Percentiles rank a stretch among this genome's conserved stretches.
Evolutionary conservation across 2,888 invertebrate species (phyloP).

Genomic region (Sinodicranocentrus sp.): DNA sequence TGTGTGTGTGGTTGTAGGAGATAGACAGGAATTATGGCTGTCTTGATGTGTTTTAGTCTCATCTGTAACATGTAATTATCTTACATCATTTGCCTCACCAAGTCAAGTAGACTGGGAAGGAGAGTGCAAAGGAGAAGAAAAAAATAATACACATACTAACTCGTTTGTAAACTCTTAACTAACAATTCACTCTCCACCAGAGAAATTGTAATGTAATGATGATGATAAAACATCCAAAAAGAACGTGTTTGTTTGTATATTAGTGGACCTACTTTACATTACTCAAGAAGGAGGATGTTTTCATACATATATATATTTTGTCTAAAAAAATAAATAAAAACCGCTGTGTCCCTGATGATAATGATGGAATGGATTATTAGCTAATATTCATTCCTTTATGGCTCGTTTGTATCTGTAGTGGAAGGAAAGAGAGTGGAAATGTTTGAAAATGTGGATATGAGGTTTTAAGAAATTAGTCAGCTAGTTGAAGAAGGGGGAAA

Average conservation of each 20-base stretch:
- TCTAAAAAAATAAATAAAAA: too few species aligned
- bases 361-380: conserved; percentile 51
- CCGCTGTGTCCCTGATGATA: conserved; percentile 37
- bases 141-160: conserved; percentile 11
- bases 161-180: too few species aligned
- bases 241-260: too few species aligned
- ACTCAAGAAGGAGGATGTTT: too few species aligned
- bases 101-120: conserved; percentile 44
- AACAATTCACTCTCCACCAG: too few species aligned
- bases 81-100: conserved; percentile 69
- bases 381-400: conserved; percentile 49
- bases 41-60: conserved; percentile 72
- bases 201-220: too few species aligned
- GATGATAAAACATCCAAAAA: too few species aligned
- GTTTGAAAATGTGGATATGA: conserved; percentile 1
- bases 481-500: conserved; percentile 21
- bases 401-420: conserved; percentile 39
- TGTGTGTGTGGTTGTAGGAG: conserved; percentile 47
- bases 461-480: conserved; percentile 44
- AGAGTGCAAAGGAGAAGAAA: too few species aligned
- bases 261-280: too few species aligned
- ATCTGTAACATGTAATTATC: conserved; percentile 74
- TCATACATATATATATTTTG: too few species aligned
- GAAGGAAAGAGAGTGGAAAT: neutral
- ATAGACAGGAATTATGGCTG: conserved; percentile 71